Evolutionary conservation across 2,797 vertebrate species (phyloP).

Genomic region (Myotis findleyi): DNA sequence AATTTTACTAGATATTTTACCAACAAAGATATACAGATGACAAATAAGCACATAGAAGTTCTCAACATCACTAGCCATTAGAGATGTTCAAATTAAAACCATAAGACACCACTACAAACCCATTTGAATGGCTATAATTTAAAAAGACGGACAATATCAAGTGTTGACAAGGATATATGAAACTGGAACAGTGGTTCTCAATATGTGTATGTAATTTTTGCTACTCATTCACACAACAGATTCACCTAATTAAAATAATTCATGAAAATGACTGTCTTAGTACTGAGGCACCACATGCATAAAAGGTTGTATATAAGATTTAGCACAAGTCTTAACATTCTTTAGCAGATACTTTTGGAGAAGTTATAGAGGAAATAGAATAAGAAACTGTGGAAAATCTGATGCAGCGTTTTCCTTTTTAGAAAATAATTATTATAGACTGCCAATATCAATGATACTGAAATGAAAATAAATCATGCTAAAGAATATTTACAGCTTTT

Average conservation of each 20-base stretch:
- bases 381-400: background rate
- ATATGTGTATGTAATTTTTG: background rate
- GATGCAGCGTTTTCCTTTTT: slow-evolving; percentile 6
- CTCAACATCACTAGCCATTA: background rate
- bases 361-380: background rate
- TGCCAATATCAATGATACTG: slow-evolving; percentile 36
- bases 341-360: slow-evolving; percentile 29
- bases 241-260: slow-evolving; percentile 33
- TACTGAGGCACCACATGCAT: background rate
- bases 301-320: slow-evolving; percentile 4
- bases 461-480: slow-evolving; percentile 50
- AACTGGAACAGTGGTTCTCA: background rate
- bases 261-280: background rate
- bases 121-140: background rate
- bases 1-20: slow-evolving; percentile 5
- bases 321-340: background rate
- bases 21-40: background rate
- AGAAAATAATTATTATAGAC: background rate
- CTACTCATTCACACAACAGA: background rate
- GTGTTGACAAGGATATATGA: background rate
- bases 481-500: background rate
- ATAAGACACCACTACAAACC: background rate
- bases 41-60: background rate
- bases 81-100: background rate
- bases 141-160: background rate